Evolutionary conservation across 2,113 vertebrate species (phyloP).

Genomic region (Cryptomyrus ogoouensis): DNA sequence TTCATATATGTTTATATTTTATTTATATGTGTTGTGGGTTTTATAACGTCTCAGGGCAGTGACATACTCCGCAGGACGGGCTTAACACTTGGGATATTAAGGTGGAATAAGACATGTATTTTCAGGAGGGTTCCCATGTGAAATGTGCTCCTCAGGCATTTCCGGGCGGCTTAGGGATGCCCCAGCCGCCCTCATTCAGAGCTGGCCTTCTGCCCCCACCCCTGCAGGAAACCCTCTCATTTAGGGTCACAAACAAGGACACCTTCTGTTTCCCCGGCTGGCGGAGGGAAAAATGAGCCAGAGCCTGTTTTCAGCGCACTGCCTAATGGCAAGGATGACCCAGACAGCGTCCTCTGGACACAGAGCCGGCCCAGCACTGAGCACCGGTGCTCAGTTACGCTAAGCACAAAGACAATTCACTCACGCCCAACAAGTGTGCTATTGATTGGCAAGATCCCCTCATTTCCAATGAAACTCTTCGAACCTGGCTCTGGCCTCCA

Average conservation of each 20-base stretch:
- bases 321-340: conserved; percentile 15
- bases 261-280: conserved; percentile 19
- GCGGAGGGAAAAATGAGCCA: conserved; percentile 10
- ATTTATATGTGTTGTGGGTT: not conserved
- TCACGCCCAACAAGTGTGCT: conserved; percentile 72
- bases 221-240: not conserved
- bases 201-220: not conserved
- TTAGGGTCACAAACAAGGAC: conserved; percentile 22
- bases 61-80: not conserved
- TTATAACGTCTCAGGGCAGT: not conserved
- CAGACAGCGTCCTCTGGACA: conserved; percentile 35
- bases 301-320: not conserved
- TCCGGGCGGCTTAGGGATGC: not conserved
- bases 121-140: not conserved
- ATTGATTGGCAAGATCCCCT: conserved; percentile 67
- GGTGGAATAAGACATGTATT: not conserved
- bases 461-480: conserved; percentile 31
- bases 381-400: conserved; percentile 65
- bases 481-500: conserved; percentile 7
- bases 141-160: conserved; percentile 1
- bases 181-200: not conserved
- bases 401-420: conserved; percentile 67
- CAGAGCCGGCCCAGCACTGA: conserved; percentile 51
- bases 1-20: not conserved
- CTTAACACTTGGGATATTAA: not conserved